Conservation (phyloP, 2,888 invertebrate genomes). For the Metallyticus violacea region DNA sequence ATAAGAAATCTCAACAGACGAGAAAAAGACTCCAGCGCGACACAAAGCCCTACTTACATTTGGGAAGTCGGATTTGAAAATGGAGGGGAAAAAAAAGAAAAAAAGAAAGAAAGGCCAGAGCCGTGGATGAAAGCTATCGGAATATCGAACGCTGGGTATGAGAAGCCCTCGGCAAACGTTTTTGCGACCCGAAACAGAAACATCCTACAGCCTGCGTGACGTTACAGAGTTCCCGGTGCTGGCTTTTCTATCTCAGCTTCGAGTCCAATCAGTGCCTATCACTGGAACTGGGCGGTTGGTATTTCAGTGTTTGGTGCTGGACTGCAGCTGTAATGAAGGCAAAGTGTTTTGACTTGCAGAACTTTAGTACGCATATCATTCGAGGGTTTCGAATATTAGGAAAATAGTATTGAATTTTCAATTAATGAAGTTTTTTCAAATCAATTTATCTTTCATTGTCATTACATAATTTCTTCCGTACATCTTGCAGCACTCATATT, state of each 20-base stretch:
- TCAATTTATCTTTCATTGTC: too few species aligned
- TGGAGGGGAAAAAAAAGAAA: too few species aligned
- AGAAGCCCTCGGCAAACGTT: background rate
- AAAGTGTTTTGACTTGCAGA: too few species aligned
- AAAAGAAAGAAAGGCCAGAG: background rate
- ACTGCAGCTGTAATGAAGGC: too few species aligned
- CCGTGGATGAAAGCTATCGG: background rate
- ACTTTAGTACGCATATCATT: too few species aligned
- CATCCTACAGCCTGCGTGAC: background rate
- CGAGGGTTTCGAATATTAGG: too few species aligned
- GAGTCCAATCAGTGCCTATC: background rate
- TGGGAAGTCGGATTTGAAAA: background rate
- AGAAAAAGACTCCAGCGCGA: background rate
- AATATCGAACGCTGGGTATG: background rate
- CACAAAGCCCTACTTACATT: background rate
- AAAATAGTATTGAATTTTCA: too few species aligned
- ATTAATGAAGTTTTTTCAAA: too few species aligned
- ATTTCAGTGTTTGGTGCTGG: too few species aligned
- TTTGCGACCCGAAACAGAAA: background rate
- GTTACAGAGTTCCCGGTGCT: background rate
- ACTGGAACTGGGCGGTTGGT: too few species aligned
- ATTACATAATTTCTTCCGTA: too few species aligned
- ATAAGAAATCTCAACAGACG: background rate
- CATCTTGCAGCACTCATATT: too few species aligned
- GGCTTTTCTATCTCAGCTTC: background rate